phyloP scores from a whole-genome alignment of 2,797 vertebrate genomes.

The Microcaecilia unicolor region DNA sequence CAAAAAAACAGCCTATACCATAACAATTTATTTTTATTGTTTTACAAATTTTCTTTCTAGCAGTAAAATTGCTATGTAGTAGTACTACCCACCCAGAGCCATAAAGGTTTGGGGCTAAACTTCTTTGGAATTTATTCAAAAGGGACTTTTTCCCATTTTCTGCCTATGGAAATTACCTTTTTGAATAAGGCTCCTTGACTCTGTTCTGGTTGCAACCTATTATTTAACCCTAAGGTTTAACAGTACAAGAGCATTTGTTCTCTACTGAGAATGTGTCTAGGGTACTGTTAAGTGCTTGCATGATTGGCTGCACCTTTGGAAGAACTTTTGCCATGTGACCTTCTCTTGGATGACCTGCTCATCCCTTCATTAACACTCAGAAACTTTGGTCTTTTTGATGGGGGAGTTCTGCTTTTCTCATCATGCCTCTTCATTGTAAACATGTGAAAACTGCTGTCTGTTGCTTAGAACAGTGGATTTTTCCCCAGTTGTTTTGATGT shows the following conservation, averaged over 20 bases:
- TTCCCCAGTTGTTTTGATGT: constrained; percentile 45
- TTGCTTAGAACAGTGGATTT: background rate
- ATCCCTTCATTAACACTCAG: constrained; percentile 29
- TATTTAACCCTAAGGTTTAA: background rate
- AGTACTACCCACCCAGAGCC: too few relatives aligned
- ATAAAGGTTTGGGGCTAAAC: too few relatives aligned
- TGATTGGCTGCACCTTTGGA: constrained; percentile 20
- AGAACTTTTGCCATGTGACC: constrained; percentile 26
- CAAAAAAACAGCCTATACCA: too few relatives aligned
- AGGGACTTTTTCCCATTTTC: too few relatives aligned
- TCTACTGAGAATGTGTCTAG: constrained; percentile 1
- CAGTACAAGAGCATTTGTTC: background rate
- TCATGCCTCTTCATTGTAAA: constrained; percentile 24
- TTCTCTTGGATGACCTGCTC: constrained; percentile 44
- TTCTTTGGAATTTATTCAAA: too few relatives aligned
- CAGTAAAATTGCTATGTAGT: too few relatives aligned
- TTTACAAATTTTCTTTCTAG: too few relatives aligned
- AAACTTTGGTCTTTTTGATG: constrained; percentile 30
- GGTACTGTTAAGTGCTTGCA: constrained; percentile 17
- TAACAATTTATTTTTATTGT: too few relatives aligned
- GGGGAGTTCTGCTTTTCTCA: constrained; percentile 20
- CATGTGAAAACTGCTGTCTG: constrained; percentile 14
- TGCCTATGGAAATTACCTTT: too few relatives aligned
- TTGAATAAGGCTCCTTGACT: too few relatives aligned
- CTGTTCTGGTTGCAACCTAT: too few relatives aligned